Percentiles rank a stretch among this genome's conserved stretches.
These are phyloP conservation scores for Hemitrygon akajei DNA, from an alignment of 2,797 vertebrate genomes.

Conservation along the genomic window DNA sequence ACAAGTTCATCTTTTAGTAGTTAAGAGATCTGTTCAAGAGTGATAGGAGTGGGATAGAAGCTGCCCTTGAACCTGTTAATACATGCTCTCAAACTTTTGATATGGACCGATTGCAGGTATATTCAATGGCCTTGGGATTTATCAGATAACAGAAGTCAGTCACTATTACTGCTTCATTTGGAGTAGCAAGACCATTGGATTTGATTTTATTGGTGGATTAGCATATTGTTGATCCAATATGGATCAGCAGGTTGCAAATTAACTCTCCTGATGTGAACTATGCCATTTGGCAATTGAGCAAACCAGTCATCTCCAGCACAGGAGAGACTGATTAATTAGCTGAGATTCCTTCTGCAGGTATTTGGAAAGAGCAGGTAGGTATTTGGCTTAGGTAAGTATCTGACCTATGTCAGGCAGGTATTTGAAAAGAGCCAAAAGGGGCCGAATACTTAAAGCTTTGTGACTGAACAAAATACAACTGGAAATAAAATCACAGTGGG, in stretches of 20 bases:
- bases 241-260: not conserved
- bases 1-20: no score
- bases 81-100: no score
- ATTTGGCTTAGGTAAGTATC: no score
- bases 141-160: not conserved
- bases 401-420: not conserved
- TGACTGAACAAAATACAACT: not conserved
- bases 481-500: no score
- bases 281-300: not conserved
- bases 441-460: not conserved
- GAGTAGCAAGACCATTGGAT: not conserved
- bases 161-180: not conserved
- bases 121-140: not conserved
- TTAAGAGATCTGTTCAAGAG: no score
- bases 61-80: no score
- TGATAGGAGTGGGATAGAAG: no score
- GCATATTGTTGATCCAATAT: not conserved
- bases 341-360: not conserved
- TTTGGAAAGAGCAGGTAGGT: no score
- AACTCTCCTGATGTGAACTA: not conserved
- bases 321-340: not conserved
- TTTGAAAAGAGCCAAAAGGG: not conserved
- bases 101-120: no score
- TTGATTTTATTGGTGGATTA: not conserved
- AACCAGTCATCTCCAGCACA: not conserved